Conservation (phyloP, 2,797 vertebrate genomes). For the Crypturellus tataupa region DNA sequence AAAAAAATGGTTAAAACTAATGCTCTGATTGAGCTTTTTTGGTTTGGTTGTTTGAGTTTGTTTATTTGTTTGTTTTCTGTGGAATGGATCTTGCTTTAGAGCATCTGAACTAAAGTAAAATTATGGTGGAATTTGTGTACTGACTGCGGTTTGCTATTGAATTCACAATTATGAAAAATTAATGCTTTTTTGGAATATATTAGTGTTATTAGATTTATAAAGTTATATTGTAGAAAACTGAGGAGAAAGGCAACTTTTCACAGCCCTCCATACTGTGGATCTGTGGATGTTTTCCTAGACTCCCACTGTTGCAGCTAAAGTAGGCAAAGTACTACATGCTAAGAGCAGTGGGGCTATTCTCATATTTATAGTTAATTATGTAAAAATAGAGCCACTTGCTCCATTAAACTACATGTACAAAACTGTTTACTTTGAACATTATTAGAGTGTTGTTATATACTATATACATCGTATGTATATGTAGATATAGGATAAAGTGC, state of each 20-base stretch:
- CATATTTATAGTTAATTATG: neutral
- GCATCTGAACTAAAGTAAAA: neutral
- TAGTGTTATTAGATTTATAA: neutral
- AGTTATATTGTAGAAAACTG: neutral
- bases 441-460: neutral
- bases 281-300: neutral
- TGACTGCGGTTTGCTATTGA: neutral
- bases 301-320: neutral
- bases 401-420: neutral
- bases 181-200: neutral
- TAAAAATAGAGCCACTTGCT: neutral
- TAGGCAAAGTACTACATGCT: neutral
- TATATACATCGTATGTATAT: too few species aligned
- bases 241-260: neutral
- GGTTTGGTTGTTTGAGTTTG: too few species aligned
- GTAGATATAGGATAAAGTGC: neutral
- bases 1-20: neutral
- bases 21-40: neutral
- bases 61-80: neutral
- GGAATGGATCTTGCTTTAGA: neutral
- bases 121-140: neutral
- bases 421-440: neutral
- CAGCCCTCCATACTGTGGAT: neutral
- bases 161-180: neutral
- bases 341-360: neutral